Base-by-base conservation (phyloP, 1,140 invertebrate genomes). In the Maniola jurtina region DNA sequence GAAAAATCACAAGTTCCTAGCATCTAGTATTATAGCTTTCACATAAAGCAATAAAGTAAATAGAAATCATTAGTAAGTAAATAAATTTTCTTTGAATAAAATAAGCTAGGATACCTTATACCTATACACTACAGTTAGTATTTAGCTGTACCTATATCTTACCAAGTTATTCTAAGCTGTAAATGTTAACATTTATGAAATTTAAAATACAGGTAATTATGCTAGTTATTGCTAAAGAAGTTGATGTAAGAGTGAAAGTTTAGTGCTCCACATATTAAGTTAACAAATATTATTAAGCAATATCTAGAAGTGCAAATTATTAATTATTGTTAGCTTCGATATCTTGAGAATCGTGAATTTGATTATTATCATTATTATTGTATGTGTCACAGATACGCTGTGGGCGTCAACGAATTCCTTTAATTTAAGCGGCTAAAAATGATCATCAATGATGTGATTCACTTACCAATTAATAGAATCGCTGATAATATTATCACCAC, bases 391-490 rank as follows among this genome's bases (percentile, higher is more conserved):
- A 34, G 25, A 48, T 38, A n/a, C 36, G 52, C 9, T 25, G 59
- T 68, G 71, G 74, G 72, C 74, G 69, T 76, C 65, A 64, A 70
- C 69, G 56, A 56, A 60, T 65, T 62, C 33, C 60, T 48, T 56
- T 25, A 61, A 40, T 50, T 69, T 62, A 64, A 60, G 33, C 54
- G 69, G 42, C 54, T 45, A 47, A 45, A 56, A 64, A 36, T 45
- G 16, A 40, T 54, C 25, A 66, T 36, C n/a, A n/a, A n/a, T 36
- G 34, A 62, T 57, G 40, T 34, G 38, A 61, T 66, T 66, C 60
- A 77, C 75, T 77, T 68, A 77, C 77, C 77, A 66, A 25, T 25
- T 25, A 70, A 69, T 70, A 70, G 64, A 66, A 65, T 67, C 25
- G 25, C 25, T 61, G 42, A 65, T 64, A 62, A 71, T 55, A 60